Conservation (phyloP, 2,888 invertebrate genomes). For the Orchestes rusci region DNA sequence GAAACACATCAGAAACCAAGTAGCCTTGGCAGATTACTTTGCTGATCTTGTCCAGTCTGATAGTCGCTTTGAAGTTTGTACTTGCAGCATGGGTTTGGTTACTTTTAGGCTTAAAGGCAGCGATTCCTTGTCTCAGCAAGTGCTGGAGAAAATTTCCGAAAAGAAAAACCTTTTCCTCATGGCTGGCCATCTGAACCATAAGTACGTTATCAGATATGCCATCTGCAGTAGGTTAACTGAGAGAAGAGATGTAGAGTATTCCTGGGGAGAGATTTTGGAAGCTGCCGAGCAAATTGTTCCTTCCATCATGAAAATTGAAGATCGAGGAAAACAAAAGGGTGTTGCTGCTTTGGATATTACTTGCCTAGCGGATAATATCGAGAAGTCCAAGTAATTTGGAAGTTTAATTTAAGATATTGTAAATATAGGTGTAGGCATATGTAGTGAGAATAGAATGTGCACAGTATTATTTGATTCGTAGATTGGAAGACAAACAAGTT, state of each 20-base stretch:
- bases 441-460: no score
- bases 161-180: slow-evolving; percentile 77
- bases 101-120: slow-evolving; percentile 81
- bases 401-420: no score
- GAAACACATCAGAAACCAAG: slow-evolving; percentile 67
- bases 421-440: no score
- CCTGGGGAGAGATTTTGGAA: slow-evolving; percentile 48
- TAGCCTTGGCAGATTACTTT: slow-evolving; percentile 71
- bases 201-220: slow-evolving; percentile 71
- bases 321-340: neutral
- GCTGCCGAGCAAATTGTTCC: slow-evolving; percentile 31
- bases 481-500: no score
- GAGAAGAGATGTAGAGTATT: slow-evolving; percentile 64
- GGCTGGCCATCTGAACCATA: slow-evolving; percentile 62
- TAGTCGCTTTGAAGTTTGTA: slow-evolving; percentile 67
- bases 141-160: slow-evolving; percentile 66
- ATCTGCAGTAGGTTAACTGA: slow-evolving; percentile 69
- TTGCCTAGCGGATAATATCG: slow-evolving; percentile 25
- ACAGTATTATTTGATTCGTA: no score
- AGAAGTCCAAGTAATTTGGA: slow-evolving; percentile 34
- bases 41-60: slow-evolving; percentile 66
- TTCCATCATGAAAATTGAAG: slow-evolving; percentile 6
- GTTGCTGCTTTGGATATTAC: slow-evolving; percentile 23
- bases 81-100: slow-evolving; percentile 56
- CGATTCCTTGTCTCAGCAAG: slow-evolving; percentile 59